These are phyloP conservation scores for Sus cebifrons DNA, from an alignment of 2,797 vertebrate genomes.

Conservation along the genomic window DNA sequence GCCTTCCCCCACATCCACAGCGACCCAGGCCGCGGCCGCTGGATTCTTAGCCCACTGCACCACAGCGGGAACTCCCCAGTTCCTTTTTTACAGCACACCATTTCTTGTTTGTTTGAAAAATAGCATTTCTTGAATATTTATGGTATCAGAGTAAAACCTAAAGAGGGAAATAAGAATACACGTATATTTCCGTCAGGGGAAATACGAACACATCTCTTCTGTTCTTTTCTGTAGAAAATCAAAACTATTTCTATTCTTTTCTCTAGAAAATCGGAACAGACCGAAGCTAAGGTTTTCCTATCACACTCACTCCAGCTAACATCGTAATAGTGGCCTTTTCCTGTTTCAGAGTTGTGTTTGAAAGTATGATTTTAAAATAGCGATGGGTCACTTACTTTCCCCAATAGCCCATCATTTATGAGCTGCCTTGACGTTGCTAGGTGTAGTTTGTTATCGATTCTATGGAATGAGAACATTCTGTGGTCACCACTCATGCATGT, in stretches of 20 bases:
- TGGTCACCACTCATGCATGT: fast-evolving
- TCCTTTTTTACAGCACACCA: not conserved
- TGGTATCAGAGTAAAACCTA: not conserved
- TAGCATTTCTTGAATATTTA: not conserved
- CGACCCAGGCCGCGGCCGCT: no score
- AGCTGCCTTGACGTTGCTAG: not conserved
- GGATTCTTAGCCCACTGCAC: no score
- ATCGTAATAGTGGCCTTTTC: fast-evolving
- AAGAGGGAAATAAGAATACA: not conserved
- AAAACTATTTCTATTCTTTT: not conserved
- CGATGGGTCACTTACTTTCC: no score
- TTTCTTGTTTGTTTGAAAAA: not conserved
- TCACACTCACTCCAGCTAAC: not conserved
- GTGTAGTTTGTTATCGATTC: fast-evolving
- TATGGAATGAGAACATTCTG: fast-evolving
- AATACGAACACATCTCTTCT: not conserved
- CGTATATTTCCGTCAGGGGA: not conserved
- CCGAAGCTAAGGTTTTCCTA: no score
- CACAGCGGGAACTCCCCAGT: not conserved
- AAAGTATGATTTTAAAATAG: not conserved
- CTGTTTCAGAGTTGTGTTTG: not conserved
- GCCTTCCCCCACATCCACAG: no score
- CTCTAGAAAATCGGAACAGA: not conserved
- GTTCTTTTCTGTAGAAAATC: not conserved
- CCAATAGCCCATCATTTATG: not conserved